phyloP scores from a whole-genome alignment of 1,140 invertebrate species.

The Stenopsyche tienmushanensis region DNA sequence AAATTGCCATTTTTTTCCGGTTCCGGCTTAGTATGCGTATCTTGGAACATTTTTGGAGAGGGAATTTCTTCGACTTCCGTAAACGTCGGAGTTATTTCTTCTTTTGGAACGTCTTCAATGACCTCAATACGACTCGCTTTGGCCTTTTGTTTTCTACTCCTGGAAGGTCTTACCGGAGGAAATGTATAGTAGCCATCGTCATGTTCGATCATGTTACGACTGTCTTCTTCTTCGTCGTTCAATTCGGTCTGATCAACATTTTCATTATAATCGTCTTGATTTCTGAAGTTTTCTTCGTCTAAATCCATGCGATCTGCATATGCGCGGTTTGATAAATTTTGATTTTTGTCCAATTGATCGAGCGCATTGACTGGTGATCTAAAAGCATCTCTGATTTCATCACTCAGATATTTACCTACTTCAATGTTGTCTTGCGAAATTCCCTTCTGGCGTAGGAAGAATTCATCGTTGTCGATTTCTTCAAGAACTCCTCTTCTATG shows the following conservation, averaged over 20 bases:
- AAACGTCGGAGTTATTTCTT: background rate
- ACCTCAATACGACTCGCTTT: background rate
- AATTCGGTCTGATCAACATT: conserved; percentile 20
- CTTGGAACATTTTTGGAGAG: conserved; percentile 30
- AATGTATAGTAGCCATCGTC: conserved; percentile 57
- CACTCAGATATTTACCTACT: conserved; percentile 70
- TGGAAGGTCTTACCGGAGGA: conserved; percentile 53
- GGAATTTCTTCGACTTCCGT: conserved; percentile 19
- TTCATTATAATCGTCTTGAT: conserved; percentile 29
- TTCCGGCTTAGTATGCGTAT: conserved; percentile 1
- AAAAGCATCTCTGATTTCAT: conserved; percentile 77
- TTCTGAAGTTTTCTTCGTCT: conserved; percentile 44
- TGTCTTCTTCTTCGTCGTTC: conserved; percentile 45
- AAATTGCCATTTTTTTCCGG: conserved; percentile 10
- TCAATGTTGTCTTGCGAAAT: conserved; percentile 80
- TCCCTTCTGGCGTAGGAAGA: conserved; percentile 76
- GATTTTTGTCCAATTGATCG: conserved; percentile 56
- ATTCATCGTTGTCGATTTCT: conserved; percentile 84
- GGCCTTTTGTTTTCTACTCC: conserved; percentile 48
- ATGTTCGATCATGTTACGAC: conserved; percentile 51
- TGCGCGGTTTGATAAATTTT: conserved; percentile 45
- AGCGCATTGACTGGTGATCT: conserved; percentile 65
- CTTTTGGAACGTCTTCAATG: conserved; percentile 30
- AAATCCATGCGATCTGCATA: conserved; percentile 47
- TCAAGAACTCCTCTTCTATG: conserved; percentile 67